Evolutionary conservation across 2,888 invertebrate genomes (phyloP).

Genomic region (Coleophora deauratella): DNA sequence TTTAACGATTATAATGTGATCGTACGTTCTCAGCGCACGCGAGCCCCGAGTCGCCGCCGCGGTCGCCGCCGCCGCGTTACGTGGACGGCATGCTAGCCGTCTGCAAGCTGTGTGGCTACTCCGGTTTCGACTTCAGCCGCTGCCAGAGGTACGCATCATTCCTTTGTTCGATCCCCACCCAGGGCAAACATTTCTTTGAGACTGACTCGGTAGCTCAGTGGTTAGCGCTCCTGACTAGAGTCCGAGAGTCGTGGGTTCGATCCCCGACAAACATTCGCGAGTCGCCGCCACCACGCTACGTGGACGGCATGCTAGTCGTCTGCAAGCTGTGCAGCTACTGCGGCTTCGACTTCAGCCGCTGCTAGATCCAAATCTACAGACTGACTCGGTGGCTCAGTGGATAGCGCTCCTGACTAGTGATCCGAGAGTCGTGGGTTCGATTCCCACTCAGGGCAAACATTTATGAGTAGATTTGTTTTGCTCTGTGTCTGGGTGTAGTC

Average conservation of each 20-base stretch:
- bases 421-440: too few species aligned
- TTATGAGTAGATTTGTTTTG: too few species aligned
- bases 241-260: too few species aligned
- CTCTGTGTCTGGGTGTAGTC: too few species aligned
- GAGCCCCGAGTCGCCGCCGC: constrained; percentile 65
- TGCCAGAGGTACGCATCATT: constrained; percentile 80
- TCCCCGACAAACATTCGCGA: constrained; percentile 69
- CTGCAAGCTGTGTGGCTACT: constrained; percentile 86
- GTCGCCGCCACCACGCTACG: constrained; percentile 76
- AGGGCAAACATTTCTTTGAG: too few species aligned
- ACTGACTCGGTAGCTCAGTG: too few species aligned
- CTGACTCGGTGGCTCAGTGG: too few species aligned
- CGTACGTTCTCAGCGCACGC: too few species aligned
- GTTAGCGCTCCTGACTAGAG: too few species aligned
- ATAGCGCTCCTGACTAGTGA: too few species aligned
- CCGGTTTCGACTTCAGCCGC: constrained; percentile 84
- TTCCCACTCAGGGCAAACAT: constrained; percentile 66
- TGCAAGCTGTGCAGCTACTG: constrained; percentile 87
- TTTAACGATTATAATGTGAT: too few species aligned
- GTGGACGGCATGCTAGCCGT: constrained; percentile 84
- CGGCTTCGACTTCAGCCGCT: constrained; percentile 85
- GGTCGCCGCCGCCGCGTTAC: constrained; percentile 76
- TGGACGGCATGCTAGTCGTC: constrained; percentile 83
- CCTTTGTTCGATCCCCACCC: too few species aligned
- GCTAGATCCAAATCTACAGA: constrained; percentile 75